Base-by-base conservation (phyloP, 2,888 invertebrate species). In the Lasius fuliginosus region DNA sequence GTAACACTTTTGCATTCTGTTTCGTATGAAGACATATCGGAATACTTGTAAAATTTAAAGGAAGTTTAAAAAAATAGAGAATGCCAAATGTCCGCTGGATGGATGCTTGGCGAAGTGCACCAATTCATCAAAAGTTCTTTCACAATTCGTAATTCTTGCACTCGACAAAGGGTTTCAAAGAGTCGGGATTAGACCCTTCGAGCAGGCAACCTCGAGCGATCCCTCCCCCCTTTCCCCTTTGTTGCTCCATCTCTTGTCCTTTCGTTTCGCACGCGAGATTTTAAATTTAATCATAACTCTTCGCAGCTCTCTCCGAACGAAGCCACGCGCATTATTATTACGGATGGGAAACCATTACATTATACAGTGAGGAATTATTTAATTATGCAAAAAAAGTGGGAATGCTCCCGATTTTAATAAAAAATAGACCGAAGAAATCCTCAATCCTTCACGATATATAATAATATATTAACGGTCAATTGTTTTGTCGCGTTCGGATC, bases 251-350 rank as follows among this genome's bases (percentile, higher is more conserved):
- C 83, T 73, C 85, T 85, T 74, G 69, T 87, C 83, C 85, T 85
- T 86, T 84, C 79, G 87, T 86, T 83, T 87, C 86, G 88, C 91
- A 89, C 90, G 90, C 91, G 81, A 91, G 88, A 91, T 91, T 91
- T 91, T 88, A 86, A 90, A 92, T 92, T 90, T 92, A 90, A 92
- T 86, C 83, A 83, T 91, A 91, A 92, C 89, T 92, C 89, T 86
- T 88, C 82, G 67, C 71, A 76, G 42, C 27, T 76, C 53, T 53
- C 53, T 53, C 76, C 84, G 83, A 75, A 79, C 82, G 75, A 76
- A 85, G 74, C 36, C 85, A 68, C 87, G 86, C 84, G 85, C 86
- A 88, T 88, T 90, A 84, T 89, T 90, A 82, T 87, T 86, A 85
- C 86, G 85, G 60, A 81, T 71, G 81, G 30, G 65, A 73, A 79